A percentile compares a stretch with the other conserved stretches of the same genome.
phyloP scores from a whole-genome alignment of 2,113 vertebrate species.

The Sapajus apella region DNA sequence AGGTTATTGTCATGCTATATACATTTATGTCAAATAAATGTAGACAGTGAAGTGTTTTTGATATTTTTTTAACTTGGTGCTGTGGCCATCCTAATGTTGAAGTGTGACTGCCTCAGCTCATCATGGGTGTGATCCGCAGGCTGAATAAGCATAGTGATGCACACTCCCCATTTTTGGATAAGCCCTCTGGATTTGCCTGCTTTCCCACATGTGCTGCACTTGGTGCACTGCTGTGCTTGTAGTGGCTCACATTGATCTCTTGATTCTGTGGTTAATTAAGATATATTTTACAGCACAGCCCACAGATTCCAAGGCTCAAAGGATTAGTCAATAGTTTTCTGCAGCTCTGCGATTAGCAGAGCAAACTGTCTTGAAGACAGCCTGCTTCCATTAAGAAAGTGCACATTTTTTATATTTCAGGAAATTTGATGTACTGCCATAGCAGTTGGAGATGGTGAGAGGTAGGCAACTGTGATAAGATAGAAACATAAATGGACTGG shows the following conservation, averaged over 20 bases:
- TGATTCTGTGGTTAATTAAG: constrained; percentile 78
- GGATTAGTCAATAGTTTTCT: constrained; percentile 63
- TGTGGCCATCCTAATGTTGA: neutral
- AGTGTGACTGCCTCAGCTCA: neutral
- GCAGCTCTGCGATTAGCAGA: constrained; percentile 43
- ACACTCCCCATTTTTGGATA: neutral
- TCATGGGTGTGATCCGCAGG: neutral
- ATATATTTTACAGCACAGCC: constrained; percentile 74
- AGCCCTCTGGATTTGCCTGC: constrained; percentile 11
- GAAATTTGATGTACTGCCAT: neutral
- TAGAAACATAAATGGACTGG: neutral
- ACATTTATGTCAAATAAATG: neutral
- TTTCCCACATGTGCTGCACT: neutral
- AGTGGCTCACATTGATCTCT: constrained; percentile 72
- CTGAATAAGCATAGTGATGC: neutral
- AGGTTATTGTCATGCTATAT: neutral
- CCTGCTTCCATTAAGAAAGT: neutral
- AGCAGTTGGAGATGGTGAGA: neutral
- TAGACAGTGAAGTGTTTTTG: neutral
- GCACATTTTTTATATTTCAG: constrained; percentile 9
- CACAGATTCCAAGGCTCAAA: constrained; percentile 54
- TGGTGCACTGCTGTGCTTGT: constrained; percentile 15
- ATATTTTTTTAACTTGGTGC: neutral
- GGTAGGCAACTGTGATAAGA: neutral
- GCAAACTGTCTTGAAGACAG: constrained; percentile 39